Conservation (phyloP, 2,888 invertebrate species). For the Brachynemurus nebulosus region DNA sequence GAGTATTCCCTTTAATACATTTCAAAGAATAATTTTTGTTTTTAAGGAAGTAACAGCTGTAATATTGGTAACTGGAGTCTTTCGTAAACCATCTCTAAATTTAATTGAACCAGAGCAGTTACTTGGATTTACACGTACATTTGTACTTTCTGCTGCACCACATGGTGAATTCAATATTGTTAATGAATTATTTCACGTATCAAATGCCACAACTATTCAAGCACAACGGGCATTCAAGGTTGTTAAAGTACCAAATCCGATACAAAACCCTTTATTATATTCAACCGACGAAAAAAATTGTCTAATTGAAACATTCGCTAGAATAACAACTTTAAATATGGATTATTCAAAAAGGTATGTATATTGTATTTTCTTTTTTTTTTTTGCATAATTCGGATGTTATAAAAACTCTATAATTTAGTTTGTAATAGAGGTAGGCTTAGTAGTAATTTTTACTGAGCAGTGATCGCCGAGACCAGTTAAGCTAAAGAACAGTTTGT, state of each 20-base stretch:
- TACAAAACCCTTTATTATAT: slow-evolving; percentile 14
- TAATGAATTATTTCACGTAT: slow-evolving; percentile 52
- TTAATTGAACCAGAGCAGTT: slow-evolving; percentile 36
- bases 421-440: too few species aligned
- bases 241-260: slow-evolving; percentile 15
- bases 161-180: slow-evolving; percentile 43
- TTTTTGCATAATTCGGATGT: too few species aligned
- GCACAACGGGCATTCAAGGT: slow-evolving; percentile 19
- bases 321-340: slow-evolving; percentile 24
- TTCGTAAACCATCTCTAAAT: slow-evolving; percentile 41
- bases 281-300: slow-evolving; percentile 22
- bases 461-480: too few species aligned
- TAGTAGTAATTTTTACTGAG: too few species aligned
- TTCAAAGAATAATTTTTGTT: slow-evolving; percentile 3
- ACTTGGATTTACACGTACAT: slow-evolving; percentile 42
- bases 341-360: slow-evolving; percentile 28
- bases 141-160: slow-evolving; percentile 35
- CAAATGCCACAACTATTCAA: slow-evolving; percentile 33
- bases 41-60: slow-evolving; percentile 32
- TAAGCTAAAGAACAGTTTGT: too few species aligned
- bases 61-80: slow-evolving; percentile 49
- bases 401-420: too few species aligned
- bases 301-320: slow-evolving; percentile 22
- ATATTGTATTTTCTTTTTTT: too few species aligned
- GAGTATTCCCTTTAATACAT: too few species aligned